Evolutionary conservation across 1,140 invertebrate species (phyloP).

Genomic region (Cyclargus thomasi): DNA sequence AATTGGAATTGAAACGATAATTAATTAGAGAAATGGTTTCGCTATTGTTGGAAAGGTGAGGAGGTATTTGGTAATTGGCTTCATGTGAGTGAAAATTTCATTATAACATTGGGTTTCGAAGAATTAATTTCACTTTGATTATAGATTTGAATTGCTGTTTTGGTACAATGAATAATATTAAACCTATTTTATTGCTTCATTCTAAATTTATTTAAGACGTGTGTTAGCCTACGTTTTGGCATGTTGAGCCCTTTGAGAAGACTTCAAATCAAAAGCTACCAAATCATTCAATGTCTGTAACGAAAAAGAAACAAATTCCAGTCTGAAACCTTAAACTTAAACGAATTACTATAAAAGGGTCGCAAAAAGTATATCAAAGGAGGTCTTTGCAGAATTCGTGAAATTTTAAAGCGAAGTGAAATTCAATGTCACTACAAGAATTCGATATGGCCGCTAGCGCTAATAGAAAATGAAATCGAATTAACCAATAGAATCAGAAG

Average conservation of each 20-base stretch:
- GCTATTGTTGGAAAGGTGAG: neutral
- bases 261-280: neutral
- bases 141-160: neutral
- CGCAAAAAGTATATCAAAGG: neutral
- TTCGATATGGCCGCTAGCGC: neutral
- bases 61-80: conserved; percentile 2
- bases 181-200: neutral
- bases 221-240: too few species aligned
- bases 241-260: too few species aligned
- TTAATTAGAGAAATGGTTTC: conserved; percentile 3
- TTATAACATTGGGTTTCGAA: neutral
- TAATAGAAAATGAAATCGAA: neutral
- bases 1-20: conserved; percentile 1
- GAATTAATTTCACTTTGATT: conserved; percentile 3
- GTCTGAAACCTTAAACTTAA: neutral
- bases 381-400: neutral
- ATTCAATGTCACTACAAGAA: conserved; percentile 3
- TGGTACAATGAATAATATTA: neutral
- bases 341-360: neutral
- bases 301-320: neutral
- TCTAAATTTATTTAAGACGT: neutral
- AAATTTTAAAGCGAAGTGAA: neutral
- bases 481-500: conserved; percentile 3
- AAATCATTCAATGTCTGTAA: neutral
- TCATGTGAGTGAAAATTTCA: conserved; percentile 3